Evolutionary conservation across 2,113 vertebrate genomes (phyloP), one percentile per base, ranked within the genome.

Genomic region (Gallinago media): DNA sequence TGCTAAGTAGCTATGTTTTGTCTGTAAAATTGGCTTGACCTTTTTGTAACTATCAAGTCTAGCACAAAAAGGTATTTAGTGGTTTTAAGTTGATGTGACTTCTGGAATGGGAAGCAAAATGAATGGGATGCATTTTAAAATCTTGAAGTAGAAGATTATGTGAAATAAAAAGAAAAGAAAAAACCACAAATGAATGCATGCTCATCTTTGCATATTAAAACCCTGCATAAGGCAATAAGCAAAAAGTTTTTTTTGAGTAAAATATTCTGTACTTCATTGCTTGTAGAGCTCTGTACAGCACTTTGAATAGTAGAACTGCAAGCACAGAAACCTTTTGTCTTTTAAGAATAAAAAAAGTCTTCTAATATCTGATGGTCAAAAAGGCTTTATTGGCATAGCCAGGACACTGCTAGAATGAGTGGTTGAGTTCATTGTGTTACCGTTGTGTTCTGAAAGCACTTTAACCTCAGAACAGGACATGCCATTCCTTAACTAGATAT

Each of bases 11-110:
- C 56, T 79, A 13, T 63, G 32, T 50, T 50, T 50, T 65, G 63
- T 70, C 56, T 10, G 44, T 63, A 92, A 95, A 97, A 88, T 25
- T 42, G 50, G 19, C 71, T 75, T 88, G 66, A 92, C 58, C 19
- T 88, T 87, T 89, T 75, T 13, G 4, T 92, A 93, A 77, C 66
- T 87, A 67, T 47, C 23, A 94, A 86, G 84, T 71, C 22, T 82
- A 67, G 40, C 26, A 85, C 19, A 76, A 77, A 96, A 95, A 92
- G 11, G 34, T 49, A 52, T 74, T 82, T 56, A 31, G 62, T 67
- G 80, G 77, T 94, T 96, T 36, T 65, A 91, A 86, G 34, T 31
- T 71, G 36, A 70, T 19, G 7, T 90, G 46, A n/a, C 42, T 97
- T 94, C 74, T 82, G 70, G 80, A 92, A 74, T 61, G 61, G 20